Evolutionary conservation across 2,797 vertebrate genomes (phyloP), one percentile per base, ranked within the genome.

Genomic region (Tarsius wallacei): DNA sequence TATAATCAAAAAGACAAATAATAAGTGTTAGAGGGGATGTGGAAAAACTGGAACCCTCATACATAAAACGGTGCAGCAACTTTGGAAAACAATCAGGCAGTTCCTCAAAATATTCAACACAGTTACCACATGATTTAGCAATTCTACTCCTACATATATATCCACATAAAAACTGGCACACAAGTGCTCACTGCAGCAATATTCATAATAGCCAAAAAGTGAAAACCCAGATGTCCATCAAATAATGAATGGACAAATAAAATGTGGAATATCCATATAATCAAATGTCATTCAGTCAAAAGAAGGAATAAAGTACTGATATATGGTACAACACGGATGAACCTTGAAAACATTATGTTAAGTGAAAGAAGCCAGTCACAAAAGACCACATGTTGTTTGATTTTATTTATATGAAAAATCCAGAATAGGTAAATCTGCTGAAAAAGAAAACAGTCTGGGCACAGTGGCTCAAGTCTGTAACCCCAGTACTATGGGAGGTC

Each of bases 361-460:
- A 96, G 11, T 91, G 16, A 91, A 96, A 87, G 53, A 74, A 91
- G 33, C 53, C 19, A 80, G n/a, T 31, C 59, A 96, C 19, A 81
- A 91, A 77, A 93, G 16, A 80, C 47, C 36, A 93, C 36, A 86
- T 10, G 64, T 4, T 82, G 5, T 76, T 87, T 87, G 31, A 83
- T 47, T 76, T 24, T 47, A 42, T 33, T 84, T 68, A 93, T 24
- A 47, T 10, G 31, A 94, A 90, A 85, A 4, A n/a, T 55, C 28
- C 33, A 74, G 28, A 86, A 94, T 11, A 66, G 16, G 57, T 14
- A 95, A 76, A 87, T 74, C 81, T 51, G 83, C 21, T 36, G 31
- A 36, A 17, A 0, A 36, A 82, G 31, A 51, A 92, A 33, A 12
- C 19, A 61, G 21, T 24, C 61, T 28, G 26, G 26, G 61, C 13